phyloP scores from a whole-genome alignment of 2,113 vertebrate species.

The Leptodactylus fuscus region DNA sequence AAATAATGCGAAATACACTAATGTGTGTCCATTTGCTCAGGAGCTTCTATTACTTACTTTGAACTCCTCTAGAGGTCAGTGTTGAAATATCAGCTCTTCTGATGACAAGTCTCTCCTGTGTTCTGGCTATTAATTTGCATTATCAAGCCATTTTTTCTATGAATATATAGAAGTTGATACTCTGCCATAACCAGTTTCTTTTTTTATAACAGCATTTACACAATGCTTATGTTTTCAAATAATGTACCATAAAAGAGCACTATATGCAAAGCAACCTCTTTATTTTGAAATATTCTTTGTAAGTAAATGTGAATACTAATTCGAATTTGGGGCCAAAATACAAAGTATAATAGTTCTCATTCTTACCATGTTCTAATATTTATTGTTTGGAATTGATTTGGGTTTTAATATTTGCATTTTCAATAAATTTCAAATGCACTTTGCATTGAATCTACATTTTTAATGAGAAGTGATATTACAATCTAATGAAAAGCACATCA shows the following conservation, averaged over 20 bases:
- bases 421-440: background rate
- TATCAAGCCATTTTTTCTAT: background rate
- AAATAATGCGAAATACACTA: background rate
- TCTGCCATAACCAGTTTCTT: background rate
- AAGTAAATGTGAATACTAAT: background rate
- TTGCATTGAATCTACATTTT: background rate
- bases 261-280: background rate
- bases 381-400: background rate
- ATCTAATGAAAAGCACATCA: background rate
- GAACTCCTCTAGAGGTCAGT: conserved; percentile 42
- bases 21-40: background rate
- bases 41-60: background rate
- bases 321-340: background rate
- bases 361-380: background rate
- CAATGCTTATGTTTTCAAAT: background rate
- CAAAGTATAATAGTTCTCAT: background rate
- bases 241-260: background rate
- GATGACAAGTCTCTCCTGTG: no score
- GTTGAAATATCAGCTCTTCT: conserved; percentile 14
- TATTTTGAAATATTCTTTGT: background rate
- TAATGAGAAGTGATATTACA: conserved; percentile 1
- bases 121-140: background rate
- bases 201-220: background rate
- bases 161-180: background rate
- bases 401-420: background rate